Conservation (phyloP, 2,113 vertebrate genomes). For the Podarcis cretensis region DNA sequence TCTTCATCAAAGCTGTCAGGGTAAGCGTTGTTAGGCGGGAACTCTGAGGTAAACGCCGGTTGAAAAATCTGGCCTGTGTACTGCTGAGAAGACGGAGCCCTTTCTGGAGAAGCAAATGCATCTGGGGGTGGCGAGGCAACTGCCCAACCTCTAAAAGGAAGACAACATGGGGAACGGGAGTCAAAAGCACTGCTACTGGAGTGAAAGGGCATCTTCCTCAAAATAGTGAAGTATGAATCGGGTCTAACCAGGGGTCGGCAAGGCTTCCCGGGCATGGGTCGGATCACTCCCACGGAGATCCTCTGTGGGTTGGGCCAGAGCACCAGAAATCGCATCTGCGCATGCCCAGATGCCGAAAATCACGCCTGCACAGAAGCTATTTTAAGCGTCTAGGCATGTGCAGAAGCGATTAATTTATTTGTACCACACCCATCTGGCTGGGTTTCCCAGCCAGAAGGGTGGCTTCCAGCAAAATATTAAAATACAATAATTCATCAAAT, state of each 20-base stretch:
- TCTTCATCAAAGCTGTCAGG: slow-evolving; percentile 80
- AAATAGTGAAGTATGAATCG: background rate
- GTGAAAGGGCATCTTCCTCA: background rate
- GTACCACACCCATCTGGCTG: too few species aligned
- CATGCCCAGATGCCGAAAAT: too few species aligned
- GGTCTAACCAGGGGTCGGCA: background rate
- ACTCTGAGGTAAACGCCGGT: slow-evolving; percentile 39
- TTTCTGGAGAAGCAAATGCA: slow-evolving; percentile 52
- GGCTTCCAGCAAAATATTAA: too few species aligned
- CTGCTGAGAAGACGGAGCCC: slow-evolving; percentile 37
- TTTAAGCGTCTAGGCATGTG: too few species aligned
- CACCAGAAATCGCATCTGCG: too few species aligned
- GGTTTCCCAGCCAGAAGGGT: too few species aligned
- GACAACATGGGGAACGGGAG: background rate
- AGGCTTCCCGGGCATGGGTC: too few species aligned
- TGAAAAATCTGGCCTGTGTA: slow-evolving; percentile 79
- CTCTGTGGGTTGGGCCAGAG: too few species aligned
- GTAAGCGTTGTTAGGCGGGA: slow-evolving; percentile 55
- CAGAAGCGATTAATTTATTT: too few species aligned
- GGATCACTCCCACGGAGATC: too few species aligned
- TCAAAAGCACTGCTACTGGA: background rate
- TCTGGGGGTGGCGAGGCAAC: background rate
- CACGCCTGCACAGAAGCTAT: too few species aligned
- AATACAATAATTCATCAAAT: too few species aligned
- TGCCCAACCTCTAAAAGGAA: slow-evolving; percentile 51